Evolutionary conservation across 2,113 vertebrate species (phyloP).

Genomic region (Anseranas semipalmata): DNA sequence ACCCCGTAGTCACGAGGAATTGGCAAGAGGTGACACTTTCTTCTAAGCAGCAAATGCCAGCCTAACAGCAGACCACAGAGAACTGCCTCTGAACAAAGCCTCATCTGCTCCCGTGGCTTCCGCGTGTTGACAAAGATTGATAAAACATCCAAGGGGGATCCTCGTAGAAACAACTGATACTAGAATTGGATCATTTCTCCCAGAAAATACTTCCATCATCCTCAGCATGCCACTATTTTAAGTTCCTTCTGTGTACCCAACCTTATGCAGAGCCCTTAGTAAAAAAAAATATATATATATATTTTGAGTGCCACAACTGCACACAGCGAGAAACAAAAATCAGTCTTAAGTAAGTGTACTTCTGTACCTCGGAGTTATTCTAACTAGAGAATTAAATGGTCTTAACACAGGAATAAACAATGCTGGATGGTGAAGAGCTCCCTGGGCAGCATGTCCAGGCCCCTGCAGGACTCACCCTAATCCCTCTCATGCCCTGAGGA

Average conservation of each 20-base stretch:
- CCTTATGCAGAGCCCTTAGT: background rate
- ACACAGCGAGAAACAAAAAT: background rate
- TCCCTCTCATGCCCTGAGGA: background rate
- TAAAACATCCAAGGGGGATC: background rate
- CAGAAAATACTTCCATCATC: background rate
- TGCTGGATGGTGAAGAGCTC: background rate
- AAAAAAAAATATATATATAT: background rate
- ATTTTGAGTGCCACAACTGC: background rate
- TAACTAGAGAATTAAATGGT: background rate
- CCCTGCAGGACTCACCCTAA: background rate
- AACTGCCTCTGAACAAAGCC: background rate
- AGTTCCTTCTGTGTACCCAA: background rate
- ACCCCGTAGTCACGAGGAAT: background rate
- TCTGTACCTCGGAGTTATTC: background rate
- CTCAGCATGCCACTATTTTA: background rate
- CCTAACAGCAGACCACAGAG: background rate
- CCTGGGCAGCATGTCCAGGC: background rate
- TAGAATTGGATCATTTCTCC: background rate
- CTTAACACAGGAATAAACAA: background rate
- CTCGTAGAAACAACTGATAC: background rate
- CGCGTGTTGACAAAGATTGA: background rate
- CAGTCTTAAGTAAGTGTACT: background rate
- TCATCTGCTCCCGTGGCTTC: background rate
- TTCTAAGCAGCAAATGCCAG: background rate
- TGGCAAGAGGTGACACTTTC: background rate